Base-by-base conservation (phyloP, 2,888 invertebrate genomes). In the Acanthosoma haemorrhoidale region DNA sequence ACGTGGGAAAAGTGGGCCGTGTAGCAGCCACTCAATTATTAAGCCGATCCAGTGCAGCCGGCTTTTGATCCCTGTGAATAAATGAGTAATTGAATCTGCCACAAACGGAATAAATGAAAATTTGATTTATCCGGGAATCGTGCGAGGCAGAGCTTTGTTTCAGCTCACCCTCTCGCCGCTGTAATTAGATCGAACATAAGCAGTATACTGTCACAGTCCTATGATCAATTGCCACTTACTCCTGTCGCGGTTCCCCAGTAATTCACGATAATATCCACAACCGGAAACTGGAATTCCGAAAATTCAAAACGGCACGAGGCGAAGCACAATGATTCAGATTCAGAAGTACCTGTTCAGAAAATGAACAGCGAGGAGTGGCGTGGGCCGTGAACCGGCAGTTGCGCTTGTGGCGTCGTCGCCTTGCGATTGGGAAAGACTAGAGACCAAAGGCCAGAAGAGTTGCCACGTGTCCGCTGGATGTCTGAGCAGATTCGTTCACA, bases 41-140 rank as follows among this genome's bases (percentile, higher is more conserved):
- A 25, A 51, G 11, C n/a, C 21, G 51, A 51, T 51, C 51, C 51
- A 51, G 21, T 51, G 21, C 4, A 51, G 51, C 25, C 25, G 13
- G 51, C 51, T 21, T 51, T 51, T 51, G 51, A 51, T 51, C 51
- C 51, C 13, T 4, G n/a, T 4, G 51, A 51, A 51, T 51, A 51
- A 51, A 51, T 51, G 21, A 25, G 21, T 61, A 61, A 34, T 61
- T 18, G 13, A 16, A 8, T 61, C 61, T 21, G 11, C 60, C 36
- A 61, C 61, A 61, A 61, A 61, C 36, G 61, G 61, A 61, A 61
- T 61, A 61, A 61, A 61, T 36, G 61, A 61, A 36, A 32, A 32
- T 36, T 61, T 61, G 61, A 61, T 61, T 61, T 21, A 36, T 61
- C 61, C 36, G n/a, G 9, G 21, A 25, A 13, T 13, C 21, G 51